Base-by-base conservation (phyloP, 2,888 invertebrate species). In the Apotomis betuletana region DNA sequence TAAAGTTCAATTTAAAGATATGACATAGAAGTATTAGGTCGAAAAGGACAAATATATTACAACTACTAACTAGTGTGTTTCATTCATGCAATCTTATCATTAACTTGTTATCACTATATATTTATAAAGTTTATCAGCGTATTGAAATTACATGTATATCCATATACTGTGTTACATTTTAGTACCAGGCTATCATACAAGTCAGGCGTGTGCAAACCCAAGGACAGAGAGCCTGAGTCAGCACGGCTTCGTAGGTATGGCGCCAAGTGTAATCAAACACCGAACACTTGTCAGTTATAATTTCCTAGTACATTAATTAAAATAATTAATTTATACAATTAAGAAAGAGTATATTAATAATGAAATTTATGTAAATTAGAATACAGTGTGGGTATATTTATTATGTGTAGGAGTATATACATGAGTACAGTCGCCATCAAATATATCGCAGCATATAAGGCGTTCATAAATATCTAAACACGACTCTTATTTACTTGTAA, bases 101-200 rank as follows among this genome's bases (percentile, higher is more conserved):
- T 44, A 10, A 44, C 15, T 44, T 6, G 71, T 77, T 27, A 27
- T 77, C 77, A 79, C 75, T 75, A 73, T 70, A 52, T 15, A 41
- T 65, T 54, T 54, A 38, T 54, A 9, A 10, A 6, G 49, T 49
- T 49, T 10, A 49, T 10, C 49, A 49, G 3, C 12, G 41, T 41
- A 41, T 4, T 44, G 5, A 44, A 49, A 49, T 49, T 49, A 49
- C 27, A 27, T 27, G 2, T 2, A 27, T 41, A 41, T 71, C 71
- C 41, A 62, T 67, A 62, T 64, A 67, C 36, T 67, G 36, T 67
- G 13, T 69, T 27, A 63, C 46, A 54, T 49, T 62, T 49, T 63
- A 76, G 76, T 83, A 89, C 87, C 83, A 88, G 85, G 87, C 80
- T 73, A 69, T 38, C 83, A 88, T 84, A 81, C 67, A 80, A 76